Conservation (phyloP, 2,888 invertebrate species). For the Synanthedon andrenaeformis region DNA sequence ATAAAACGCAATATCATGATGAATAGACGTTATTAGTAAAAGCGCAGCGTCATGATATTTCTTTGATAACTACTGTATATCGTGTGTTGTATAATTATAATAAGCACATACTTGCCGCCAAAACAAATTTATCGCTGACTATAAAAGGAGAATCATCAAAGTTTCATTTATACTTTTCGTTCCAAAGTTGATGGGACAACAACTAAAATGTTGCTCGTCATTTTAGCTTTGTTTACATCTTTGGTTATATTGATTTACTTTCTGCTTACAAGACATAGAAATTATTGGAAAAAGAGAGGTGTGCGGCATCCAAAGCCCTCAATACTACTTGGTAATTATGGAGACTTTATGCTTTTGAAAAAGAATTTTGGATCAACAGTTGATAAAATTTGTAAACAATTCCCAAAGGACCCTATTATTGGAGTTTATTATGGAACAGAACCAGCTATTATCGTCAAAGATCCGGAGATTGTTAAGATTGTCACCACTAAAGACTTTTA, state of each 20-base stretch:
- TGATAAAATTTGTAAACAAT: slow-evolving; percentile 11
- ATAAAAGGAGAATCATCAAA: no score
- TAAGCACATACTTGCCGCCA: no score
- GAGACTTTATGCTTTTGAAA: slow-evolving; percentile 7
- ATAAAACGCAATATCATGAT: no score
- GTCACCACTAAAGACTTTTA: slow-evolving; percentile 15
- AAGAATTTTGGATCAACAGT: slow-evolving; percentile 6
- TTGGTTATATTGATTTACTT: not conserved
- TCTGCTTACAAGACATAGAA: slow-evolving; percentile 13
- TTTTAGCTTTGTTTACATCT: not conserved
- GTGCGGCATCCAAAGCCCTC: slow-evolving; percentile 24
- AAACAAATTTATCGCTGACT: no score
- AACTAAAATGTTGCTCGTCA: not conserved
- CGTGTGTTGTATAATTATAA: no score
- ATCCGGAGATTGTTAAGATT: slow-evolving; percentile 12
- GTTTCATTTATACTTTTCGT: no score
- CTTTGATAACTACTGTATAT: no score
- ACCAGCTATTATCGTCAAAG: slow-evolving; percentile 13
- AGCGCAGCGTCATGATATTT: no score
- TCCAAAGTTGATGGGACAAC: no score
- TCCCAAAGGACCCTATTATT: slow-evolving; percentile 11
- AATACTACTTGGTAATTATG: slow-evolving; percentile 11
- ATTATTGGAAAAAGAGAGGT: slow-evolving; percentile 34
- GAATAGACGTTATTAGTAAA: no score
- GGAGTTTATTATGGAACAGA: slow-evolving; percentile 15